A percentile compares a stretch with the other conserved stretches of the same genome.
Evolutionary conservation across 1,140 invertebrate genomes (phyloP).

Genomic region (Atta cephalotes): DNA sequence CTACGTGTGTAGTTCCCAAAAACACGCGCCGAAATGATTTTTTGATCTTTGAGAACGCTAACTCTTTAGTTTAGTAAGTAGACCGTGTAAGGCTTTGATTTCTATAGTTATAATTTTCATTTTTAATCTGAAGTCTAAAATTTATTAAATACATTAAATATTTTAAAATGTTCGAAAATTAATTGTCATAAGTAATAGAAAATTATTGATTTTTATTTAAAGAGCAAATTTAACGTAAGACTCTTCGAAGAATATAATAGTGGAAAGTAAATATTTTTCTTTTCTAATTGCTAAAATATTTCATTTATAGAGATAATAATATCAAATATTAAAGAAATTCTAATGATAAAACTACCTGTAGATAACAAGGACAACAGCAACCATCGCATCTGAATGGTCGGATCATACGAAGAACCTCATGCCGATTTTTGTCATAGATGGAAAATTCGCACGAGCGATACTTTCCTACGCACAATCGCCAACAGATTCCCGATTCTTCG

Average conservation of each 20-base stretch:
- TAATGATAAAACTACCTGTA: constrained; percentile 85
- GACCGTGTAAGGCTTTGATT: no score
- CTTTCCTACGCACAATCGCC: constrained; percentile 92
- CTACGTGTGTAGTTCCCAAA: no score
- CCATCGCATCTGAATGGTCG: constrained; percentile 85
- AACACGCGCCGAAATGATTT: no score
- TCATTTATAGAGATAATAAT: not conserved
- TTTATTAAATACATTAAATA: not conserved
- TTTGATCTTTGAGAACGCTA: no score
- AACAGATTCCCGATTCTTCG: constrained; percentile 94
- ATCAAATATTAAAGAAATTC: not conserved
- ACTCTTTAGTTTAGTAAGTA: no score
- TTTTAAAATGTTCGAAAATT: not conserved
- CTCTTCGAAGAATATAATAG: not conserved
- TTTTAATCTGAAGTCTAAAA: not conserved
- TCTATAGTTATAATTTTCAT: not conserved
- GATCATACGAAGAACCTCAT: constrained; percentile 90
- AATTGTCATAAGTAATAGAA: not conserved
- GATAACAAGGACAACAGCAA: constrained; percentile 88
- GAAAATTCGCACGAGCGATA: constrained; percentile 94
- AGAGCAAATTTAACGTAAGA: not conserved
- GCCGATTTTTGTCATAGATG: constrained; percentile 92
- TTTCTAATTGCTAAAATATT: not conserved
- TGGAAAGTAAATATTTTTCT: not conserved
- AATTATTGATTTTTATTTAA: not conserved